These are phyloP conservation scores for Atrina japonica DNA, from an alignment of 2,888 invertebrate genomes.

Conservation along the genomic window DNA sequence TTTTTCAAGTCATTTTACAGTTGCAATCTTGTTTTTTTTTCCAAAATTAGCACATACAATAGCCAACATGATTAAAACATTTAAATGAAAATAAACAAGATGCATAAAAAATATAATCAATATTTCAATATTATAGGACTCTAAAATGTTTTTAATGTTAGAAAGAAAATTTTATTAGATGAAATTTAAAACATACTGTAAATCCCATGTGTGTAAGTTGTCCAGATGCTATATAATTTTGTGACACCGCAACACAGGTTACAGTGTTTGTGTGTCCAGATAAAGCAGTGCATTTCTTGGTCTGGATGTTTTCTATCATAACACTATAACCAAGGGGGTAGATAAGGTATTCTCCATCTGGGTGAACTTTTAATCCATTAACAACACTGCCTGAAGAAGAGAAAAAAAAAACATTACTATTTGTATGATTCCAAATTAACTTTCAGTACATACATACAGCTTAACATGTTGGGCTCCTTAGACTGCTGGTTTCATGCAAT, in stretches of 20 bases:
- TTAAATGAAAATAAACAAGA: too few species aligned
- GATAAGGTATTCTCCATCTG: conserved; percentile 79
- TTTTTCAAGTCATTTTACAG: too few species aligned
- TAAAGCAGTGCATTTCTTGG: conserved; percentile 71
- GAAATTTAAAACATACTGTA: conserved; percentile 82
- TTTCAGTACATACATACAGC: too few species aligned
- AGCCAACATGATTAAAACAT: too few species aligned
- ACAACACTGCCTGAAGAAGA: conserved; percentile 69
- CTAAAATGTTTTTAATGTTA: background rate
- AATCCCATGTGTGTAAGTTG: conserved; percentile 95
- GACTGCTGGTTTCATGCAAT: too few species aligned
- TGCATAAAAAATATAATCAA: background rate
- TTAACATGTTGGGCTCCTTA: too few species aligned
- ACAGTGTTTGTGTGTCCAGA: conserved; percentile 80
- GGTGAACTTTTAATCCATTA: conserved; percentile 79
- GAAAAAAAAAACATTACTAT: too few species aligned
- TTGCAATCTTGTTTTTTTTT: too few species aligned
- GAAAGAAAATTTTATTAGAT: too few species aligned
- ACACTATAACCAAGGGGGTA: conserved; percentile 81
- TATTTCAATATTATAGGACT: too few species aligned
- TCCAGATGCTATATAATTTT: conserved; percentile 90
- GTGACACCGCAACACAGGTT: conserved; percentile 83
- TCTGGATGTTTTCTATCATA: conserved; percentile 78
- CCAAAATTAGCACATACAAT: too few species aligned
- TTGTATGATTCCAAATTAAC: too few species aligned